phyloP scores from a whole-genome alignment of 2,797 vertebrate species.

The Adrianichthys oophorus region DNA sequence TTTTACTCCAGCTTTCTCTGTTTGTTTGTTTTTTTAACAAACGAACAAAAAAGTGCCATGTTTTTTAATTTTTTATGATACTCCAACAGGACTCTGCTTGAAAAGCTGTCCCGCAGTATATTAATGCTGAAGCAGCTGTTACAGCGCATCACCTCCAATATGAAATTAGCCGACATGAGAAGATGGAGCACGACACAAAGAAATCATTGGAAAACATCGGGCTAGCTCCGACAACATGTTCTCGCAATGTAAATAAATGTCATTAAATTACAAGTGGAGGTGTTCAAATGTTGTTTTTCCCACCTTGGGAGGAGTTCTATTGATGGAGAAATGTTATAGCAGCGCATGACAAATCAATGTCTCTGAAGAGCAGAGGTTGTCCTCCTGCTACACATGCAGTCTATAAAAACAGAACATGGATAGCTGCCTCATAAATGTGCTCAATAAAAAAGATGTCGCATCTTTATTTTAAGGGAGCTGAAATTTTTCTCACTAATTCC shows the following conservation, averaged over 20 bases:
- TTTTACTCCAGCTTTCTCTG: background rate
- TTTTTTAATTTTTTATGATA: constrained; percentile 18
- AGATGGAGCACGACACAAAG: constrained; percentile 4
- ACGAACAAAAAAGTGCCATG: constrained; percentile 3
- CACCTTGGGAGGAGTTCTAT: background rate
- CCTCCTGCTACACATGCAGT: background rate
- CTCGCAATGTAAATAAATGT: background rate
- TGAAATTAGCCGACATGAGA: constrained; percentile 15
- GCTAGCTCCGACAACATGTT: constrained; percentile 7
- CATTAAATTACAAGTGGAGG: background rate
- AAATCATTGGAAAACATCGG: constrained; percentile 11
- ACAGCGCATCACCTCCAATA: constrained; percentile 9
- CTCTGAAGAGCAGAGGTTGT: constrained; percentile 4
- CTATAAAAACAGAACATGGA: background rate
- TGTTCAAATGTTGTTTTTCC: background rate
- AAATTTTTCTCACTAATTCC: constrained; percentile 72
- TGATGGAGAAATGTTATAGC: background rate
- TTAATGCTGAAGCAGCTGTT: constrained; percentile 28
- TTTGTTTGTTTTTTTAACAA: constrained; percentile 5
- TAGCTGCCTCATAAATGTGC: background rate
- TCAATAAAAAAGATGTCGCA: constrained; percentile 32
- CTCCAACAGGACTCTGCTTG: constrained; percentile 17
- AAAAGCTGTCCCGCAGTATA: constrained; percentile 24
- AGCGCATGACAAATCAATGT: background rate
- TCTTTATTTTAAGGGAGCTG: constrained; percentile 66